Base-by-base conservation (phyloP, 1,140 invertebrate species). In the Lerema accius region DNA sequence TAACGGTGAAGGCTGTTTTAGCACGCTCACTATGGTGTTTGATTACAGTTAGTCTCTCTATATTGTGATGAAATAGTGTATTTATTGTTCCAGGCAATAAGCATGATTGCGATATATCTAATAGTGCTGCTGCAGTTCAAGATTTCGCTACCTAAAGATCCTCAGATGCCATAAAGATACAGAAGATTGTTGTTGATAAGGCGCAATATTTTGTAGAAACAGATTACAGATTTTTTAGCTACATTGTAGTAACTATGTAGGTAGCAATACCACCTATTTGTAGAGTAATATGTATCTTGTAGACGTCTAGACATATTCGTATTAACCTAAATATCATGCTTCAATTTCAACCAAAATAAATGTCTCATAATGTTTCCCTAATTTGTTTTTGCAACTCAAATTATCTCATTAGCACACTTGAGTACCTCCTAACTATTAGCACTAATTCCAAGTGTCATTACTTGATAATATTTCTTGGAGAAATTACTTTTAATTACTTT, bases 81-180 rank as follows among this genome's bases (percentile, higher is more conserved):
- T 62, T 59, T 61, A 69, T 75, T 60, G 68, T 80, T 82, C 62
- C 86, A 94, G 93, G 91, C 92, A 23, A 77, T 93, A 48, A 89
- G 91, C 61, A 93, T 92, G 73, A 93, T 94, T 11, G 90, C 93
- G 0, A 93, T 94, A 26, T 94, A 94, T 68, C 75, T 94, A 13
- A 92, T 94, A 26, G 92, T 94, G 3, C 70, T 94, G 46, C 76
- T 93, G 16, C 93, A 94, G 77, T 94, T 94, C 84, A 93, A 93
- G 85, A 92, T 94, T 59, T 91, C 91, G 5, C 66, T 92, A 0
- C 86, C 83, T 7, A 90, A 86, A 60, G 82, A 85, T 7, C 72
- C 73, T 17, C 72, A 69, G 42, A 2, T 23, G 19, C 5, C 19
- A 5, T 32, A 7, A 32, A 32, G 11, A 15, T 9, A 15, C 26